phyloP scores from a whole-genome alignment of 2,113 vertebrate genomes.

The Cebus imitator region DNA sequence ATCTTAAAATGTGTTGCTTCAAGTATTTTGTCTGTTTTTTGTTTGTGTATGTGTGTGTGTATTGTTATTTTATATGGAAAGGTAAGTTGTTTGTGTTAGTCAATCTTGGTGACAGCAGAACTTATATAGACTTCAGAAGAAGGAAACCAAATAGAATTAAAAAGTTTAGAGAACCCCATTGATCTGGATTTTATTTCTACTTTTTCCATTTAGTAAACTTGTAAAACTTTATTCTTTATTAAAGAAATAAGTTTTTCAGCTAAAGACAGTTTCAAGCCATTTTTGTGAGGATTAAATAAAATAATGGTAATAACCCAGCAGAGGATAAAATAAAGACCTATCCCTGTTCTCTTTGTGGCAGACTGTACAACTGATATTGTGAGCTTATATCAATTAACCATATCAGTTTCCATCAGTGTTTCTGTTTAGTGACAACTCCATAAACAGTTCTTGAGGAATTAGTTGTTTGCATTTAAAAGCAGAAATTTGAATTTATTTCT shows the following conservation, averaged over 20 bases:
- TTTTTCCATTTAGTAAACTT: background rate
- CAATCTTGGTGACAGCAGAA: background rate
- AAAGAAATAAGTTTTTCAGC: background rate
- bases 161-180: background rate
- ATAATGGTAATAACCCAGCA: background rate
- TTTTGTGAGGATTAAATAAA: background rate
- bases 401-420: background rate
- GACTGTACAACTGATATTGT: background rate
- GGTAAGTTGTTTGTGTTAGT: background rate
- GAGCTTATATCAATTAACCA: background rate
- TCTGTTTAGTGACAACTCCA: background rate
- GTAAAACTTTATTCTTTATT: background rate
- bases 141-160: background rate
- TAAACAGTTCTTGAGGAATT: background rate
- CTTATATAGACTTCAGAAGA: background rate
- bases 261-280: background rate
- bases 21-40: background rate
- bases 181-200: background rate
- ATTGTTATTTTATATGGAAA: background rate
- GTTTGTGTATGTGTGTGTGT: background rate
- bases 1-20: background rate
- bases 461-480: background rate
- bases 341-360: background rate
- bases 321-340: background rate
- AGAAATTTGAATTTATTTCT: background rate